phyloP scores from a whole-genome alignment of 2,888 invertebrate species.

The Nymphalis polychloros region DNA sequence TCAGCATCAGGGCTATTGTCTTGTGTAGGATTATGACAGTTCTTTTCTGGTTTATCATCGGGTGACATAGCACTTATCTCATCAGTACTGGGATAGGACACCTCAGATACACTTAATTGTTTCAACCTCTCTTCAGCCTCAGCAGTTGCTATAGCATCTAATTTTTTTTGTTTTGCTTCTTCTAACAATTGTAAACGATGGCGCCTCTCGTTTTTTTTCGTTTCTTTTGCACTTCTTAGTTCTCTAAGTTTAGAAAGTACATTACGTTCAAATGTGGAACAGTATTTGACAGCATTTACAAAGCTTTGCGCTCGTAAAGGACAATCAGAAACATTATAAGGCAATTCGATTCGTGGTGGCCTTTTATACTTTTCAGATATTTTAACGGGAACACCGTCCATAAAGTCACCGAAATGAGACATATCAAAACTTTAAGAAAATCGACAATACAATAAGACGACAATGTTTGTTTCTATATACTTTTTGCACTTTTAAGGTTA shows the following conservation, averaged over 20 bases:
- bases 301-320: conserved; percentile 64
- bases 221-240: conserved; percentile 85
- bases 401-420: conserved; percentile 82
- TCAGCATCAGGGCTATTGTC: conserved; percentile 49
- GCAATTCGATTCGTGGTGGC: conserved; percentile 84
- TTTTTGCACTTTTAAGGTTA: conserved; percentile 76
- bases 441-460: conserved; percentile 65
- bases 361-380: conserved; percentile 93
- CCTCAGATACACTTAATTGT: conserved; percentile 80
- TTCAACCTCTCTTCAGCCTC: conserved; percentile 79
- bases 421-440: conserved; percentile 64
- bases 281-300: conserved; percentile 80
- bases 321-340: conserved; percentile 67
- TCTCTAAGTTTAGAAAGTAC: conserved; percentile 87
- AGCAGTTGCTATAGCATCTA: conserved; percentile 76
- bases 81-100: conserved; percentile 83
- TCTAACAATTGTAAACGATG: conserved; percentile 83
- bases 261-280: conserved; percentile 85
- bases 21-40: conserved; percentile 60
- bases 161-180: conserved; percentile 78
- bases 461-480: conserved; percentile 68
- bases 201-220: conserved; percentile 82
- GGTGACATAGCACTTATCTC: conserved; percentile 81
- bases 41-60: conserved; percentile 69
- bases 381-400: conserved; percentile 94